Evolutionary conservation across 2,888 invertebrate genomes (phyloP), one percentile per base, ranked within the genome.

Genomic region (Synanthedon formicaeformis): DNA sequence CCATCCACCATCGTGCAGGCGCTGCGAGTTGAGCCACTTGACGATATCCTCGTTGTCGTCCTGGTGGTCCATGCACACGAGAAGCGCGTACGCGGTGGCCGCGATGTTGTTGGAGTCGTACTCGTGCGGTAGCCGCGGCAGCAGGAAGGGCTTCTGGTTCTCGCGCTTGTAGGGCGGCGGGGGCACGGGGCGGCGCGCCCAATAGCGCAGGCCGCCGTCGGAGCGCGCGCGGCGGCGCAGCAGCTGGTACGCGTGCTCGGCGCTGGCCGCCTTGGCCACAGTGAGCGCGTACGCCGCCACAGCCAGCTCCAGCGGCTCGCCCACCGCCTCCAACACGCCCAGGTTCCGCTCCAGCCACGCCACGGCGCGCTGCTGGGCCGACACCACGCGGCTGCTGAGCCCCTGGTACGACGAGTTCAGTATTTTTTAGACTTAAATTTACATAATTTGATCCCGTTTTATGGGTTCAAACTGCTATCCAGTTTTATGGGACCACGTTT

Each of bases 51-150:
- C 95, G 55, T 95, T 92, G 64, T 92, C 90, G 69, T 96, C 96
- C 73, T 96, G 93, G 14, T 95, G 90, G 40, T 94, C 94, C 57
- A 96, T 95, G 71, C 96, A 96, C 0, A 96, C 94, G 64, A 98
- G 85, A 51, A 98, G 82, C 1, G 95, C 98, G 74, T 97, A 98
- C 0, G 97, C 94, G 0, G 98, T 98, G 0, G 97, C 92, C 69
- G 97, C 97, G 50, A 98, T 93, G 75, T 97, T 98, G 71, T 94
- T 93, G 0, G 96, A 92, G 82, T 98, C 98, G 73, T 93, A 95
- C 62, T 91, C 92, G 75, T 96, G 96, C 0, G 96, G 96, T 55
- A 96, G 83, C 0, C 98, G 91, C 0, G 98, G 96, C 56, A 96
- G 81, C 0, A 95, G 87, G 90, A 96, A 97, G 6, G 96, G 96